Percentiles rank a stretch among this genome's conserved stretches.
Conservation (phyloP, 2,113 vertebrate genomes). For the Pygoscelis adeliae region DNA sequence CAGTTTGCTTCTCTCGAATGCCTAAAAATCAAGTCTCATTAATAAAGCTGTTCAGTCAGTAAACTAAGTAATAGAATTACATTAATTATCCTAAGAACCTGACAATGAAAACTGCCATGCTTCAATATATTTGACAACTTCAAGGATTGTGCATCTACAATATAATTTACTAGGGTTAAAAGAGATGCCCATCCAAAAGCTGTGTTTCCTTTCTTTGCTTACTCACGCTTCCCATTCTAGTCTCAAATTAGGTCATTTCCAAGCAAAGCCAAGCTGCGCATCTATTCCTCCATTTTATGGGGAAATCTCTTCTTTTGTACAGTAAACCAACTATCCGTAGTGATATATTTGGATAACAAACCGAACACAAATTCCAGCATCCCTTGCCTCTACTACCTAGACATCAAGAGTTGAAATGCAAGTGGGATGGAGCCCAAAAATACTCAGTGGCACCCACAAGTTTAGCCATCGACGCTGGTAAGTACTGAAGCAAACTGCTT, state of each 20-base stretch:
- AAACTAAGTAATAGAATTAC: neutral
- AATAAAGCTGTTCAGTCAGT: neutral
- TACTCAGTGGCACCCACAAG: neutral
- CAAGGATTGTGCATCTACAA: neutral
- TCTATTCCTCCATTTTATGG: neutral
- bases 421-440: neutral
- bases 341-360: neutral
- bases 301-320: neutral
- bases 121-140: neutral
- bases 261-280: neutral
- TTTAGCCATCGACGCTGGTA: neutral
- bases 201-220: neutral
- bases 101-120: neutral
- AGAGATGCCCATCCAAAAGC: neutral
- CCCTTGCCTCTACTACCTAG: neutral
- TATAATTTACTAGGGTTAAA: neutral
- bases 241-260: neutral
- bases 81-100: neutral
- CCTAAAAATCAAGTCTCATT: neutral
- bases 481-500: neutral
- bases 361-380: neutral
- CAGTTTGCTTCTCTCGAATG: neutral
- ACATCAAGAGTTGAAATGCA: neutral
- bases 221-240: neutral
- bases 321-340: neutral